A percentile compares a stretch with the other conserved stretches of the same genome.
Conservation (phyloP, 64 coral and sea anemone genomes). For the Cladopsammia gracilis region DNA sequence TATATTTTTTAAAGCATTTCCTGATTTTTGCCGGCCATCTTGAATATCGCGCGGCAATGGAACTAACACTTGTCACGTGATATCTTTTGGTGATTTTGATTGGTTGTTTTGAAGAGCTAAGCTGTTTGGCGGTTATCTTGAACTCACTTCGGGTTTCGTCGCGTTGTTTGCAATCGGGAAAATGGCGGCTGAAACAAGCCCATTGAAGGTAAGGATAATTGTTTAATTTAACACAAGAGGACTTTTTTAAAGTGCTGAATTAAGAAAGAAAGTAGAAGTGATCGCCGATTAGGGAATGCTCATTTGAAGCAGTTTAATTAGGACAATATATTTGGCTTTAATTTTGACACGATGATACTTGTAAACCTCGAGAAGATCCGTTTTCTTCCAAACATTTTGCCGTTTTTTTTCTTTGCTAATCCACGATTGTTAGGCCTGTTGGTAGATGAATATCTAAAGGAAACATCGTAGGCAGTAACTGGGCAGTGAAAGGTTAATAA, state of each 20-base stretch:
- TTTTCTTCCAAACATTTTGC: neutral
- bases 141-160: neutral
- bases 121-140: neutral
- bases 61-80: neutral
- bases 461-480: neutral
- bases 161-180: neutral
- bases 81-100: neutral
- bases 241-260: no score
- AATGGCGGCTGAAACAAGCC: neutral
- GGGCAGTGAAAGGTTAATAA: neutral
- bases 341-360: no score
- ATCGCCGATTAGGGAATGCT: no score
- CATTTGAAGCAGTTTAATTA: no score
- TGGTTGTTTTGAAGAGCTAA: neutral
- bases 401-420: neutral
- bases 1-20: no score
- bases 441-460: neutral
- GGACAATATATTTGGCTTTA: no score
- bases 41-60: neutral
- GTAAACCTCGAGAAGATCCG: neutral
- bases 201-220: no score
- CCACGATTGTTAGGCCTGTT: neutral
- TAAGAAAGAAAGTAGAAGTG: no score
- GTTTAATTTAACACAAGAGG: no score
- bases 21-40: slow-evolving; percentile 3